phyloP scores from a whole-genome alignment of 2,888 invertebrate species.

The Oscheius myriophilus region DNA sequence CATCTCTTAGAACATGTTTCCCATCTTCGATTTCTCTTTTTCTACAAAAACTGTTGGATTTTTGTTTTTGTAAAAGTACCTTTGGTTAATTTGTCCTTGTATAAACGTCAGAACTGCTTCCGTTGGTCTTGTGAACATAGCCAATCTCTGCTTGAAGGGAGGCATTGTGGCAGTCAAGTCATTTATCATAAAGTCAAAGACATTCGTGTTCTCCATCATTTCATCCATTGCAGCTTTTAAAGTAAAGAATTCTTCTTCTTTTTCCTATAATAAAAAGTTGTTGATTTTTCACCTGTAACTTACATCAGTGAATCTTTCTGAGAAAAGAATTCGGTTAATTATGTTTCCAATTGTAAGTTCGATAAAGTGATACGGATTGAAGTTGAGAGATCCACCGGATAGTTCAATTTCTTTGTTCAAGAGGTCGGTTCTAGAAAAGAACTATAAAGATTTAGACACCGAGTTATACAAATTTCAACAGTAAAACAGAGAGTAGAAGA shows the following conservation, averaged over 20 bases:
- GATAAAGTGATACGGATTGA: constrained; percentile 9
- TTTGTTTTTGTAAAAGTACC: background rate
- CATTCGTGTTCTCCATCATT: background rate
- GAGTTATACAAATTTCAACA: too few relatives aligned
- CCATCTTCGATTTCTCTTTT: constrained; percentile 4
- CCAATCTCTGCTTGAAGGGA: constrained; percentile 12
- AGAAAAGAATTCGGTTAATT: constrained; percentile 26
- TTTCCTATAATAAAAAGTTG: constrained; percentile 1
- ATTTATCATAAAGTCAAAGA: constrained; percentile 23
- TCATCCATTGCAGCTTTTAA: constrained; percentile 7
- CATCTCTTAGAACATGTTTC: background rate
- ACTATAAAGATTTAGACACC: too few relatives aligned
- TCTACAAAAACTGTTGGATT: constrained; percentile 3
- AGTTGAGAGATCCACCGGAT: constrained; percentile 3
- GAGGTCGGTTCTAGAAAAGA: too few relatives aligned
- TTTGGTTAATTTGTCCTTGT: constrained; percentile 5
- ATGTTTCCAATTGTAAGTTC: constrained; percentile 27
- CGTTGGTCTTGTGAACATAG: background rate
- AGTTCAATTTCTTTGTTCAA: constrained; percentile 12
- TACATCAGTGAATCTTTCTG: constrained; percentile 27
- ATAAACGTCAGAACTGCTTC: constrained; percentile 8
- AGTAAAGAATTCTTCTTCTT: constrained; percentile 18
- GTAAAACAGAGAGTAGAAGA: too few relatives aligned
- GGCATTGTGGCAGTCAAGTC: constrained; percentile 12
- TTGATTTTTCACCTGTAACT: background rate